Conservation (phyloP, 23 tunicate genomes). For the Clavelina lepadiformis region DNA sequence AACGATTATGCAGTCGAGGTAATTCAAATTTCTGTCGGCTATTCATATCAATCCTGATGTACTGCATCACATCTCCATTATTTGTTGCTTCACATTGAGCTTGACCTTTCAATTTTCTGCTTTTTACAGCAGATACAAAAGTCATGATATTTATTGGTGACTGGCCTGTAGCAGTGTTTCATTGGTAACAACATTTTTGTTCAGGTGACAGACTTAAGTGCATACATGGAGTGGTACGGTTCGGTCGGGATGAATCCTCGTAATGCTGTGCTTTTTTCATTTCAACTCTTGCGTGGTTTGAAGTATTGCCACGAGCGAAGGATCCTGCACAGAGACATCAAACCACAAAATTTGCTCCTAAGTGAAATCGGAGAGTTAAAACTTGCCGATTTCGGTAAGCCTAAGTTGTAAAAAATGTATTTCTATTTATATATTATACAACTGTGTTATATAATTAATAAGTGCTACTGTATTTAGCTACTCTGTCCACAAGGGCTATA, state of each 20-base stretch:
- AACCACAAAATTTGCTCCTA: constrained; percentile 73
- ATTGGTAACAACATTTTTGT: constrained; percentile 7
- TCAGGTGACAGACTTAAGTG: constrained; percentile 69
- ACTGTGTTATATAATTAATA: neutral
- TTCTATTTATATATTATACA: neutral
- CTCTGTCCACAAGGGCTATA: too few species aligned
- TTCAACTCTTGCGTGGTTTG: constrained; percentile 71
- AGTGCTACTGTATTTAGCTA: too few species aligned
- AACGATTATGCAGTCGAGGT: too few species aligned
- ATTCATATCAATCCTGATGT: too few species aligned
- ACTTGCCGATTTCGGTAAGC: constrained; percentile 84
- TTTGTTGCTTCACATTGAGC: too few species aligned
- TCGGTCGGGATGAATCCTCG: constrained; percentile 45
- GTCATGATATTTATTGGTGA: too few species aligned
- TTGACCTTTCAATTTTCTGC: too few species aligned
- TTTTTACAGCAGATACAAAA: too few species aligned
- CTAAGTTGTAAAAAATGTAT: neutral
- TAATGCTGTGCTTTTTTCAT: constrained; percentile 57
- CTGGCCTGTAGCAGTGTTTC: too few species aligned
- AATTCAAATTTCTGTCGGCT: too few species aligned
- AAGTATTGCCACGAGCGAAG: constrained; percentile 66
- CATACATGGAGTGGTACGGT: constrained; percentile 84
- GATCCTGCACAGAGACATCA: constrained; percentile 75
- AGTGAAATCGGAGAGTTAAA: constrained; percentile 77
- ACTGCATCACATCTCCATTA: too few species aligned